Conservation (phyloP, 2,888 invertebrate genomes). For the Rhingia rostrata region DNA sequence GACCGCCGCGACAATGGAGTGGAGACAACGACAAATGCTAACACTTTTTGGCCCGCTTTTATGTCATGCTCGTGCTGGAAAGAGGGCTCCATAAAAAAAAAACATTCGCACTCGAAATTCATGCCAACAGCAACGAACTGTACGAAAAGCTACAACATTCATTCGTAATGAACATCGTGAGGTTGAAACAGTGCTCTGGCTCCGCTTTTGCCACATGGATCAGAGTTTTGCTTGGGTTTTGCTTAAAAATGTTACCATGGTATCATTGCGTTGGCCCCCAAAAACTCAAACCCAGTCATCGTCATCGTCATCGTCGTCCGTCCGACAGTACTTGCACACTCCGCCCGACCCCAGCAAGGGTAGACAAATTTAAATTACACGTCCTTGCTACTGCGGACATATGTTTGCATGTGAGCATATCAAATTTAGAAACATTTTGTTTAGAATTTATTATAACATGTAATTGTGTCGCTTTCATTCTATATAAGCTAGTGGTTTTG, state of each 20-base stretch:
- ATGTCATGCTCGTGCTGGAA: neutral
- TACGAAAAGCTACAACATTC: slow-evolving; percentile 38
- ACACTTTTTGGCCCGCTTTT: slow-evolving; percentile 6
- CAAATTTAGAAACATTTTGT: slow-evolving; percentile 10
- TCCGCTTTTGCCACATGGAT: neutral
- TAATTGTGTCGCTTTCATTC: neutral
- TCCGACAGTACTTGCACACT: too few species aligned
- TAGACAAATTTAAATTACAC: slow-evolving; percentile 16
- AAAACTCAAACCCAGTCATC: too few species aligned
- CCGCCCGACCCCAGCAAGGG: too few species aligned
- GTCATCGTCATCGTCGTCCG: too few species aligned
- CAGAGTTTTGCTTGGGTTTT: too few species aligned
- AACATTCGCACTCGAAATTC: slow-evolving; percentile 25
- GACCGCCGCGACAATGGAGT: neutral
- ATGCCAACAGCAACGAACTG: slow-evolving; percentile 28
- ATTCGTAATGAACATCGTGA: slow-evolving; percentile 45
- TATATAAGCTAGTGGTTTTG: too few species aligned
- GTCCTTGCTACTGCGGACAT: slow-evolving; percentile 18
- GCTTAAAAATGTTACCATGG: too few species aligned
- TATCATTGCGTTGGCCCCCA: too few species aligned
- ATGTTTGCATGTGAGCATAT: slow-evolving; percentile 10
- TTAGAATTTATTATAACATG: slow-evolving; percentile 14
- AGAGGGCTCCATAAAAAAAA: neutral
- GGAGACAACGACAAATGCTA: slow-evolving; percentile 27
- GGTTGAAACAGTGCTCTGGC: slow-evolving; percentile 3